Evolutionary conservation across 2,113 vertebrate genomes (phyloP).

Genomic region (Scortum barcoo): DNA sequence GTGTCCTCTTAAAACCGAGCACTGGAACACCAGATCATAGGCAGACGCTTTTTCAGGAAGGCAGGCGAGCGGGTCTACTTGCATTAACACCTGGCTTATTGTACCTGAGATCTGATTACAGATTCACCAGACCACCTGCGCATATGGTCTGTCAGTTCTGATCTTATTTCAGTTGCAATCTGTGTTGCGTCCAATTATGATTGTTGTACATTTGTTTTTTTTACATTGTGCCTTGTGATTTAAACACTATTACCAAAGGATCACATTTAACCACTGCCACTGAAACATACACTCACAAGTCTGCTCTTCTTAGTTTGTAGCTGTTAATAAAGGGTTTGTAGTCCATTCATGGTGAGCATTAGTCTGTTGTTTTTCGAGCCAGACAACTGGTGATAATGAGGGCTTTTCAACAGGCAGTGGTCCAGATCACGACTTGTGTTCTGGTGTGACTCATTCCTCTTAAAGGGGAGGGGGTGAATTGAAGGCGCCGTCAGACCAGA

Average conservation of each 20-base stretch:
- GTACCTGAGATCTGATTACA: constrained; percentile 20
- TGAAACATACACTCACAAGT: not conserved
- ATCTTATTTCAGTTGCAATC: not conserved
- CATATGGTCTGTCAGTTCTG: not conserved
- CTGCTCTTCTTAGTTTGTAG: not conserved
- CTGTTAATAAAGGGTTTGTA: not conserved
- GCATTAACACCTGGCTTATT: constrained; percentile 3
- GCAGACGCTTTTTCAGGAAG: not conserved
- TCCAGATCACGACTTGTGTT: constrained; percentile 32
- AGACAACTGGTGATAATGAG: constrained; percentile 19
- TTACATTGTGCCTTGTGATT: not conserved
- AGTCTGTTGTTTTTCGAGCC: constrained; percentile 18
- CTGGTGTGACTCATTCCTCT: constrained; percentile 21
- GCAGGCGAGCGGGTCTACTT: not conserved
- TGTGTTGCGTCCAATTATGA: not conserved
- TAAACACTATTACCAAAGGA: not conserved
- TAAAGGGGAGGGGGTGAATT: constrained; percentile 4
- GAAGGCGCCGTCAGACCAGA: constrained; percentile 6
- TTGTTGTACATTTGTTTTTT: not conserved
- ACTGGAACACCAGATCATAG: constrained; percentile 8
- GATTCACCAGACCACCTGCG: constrained; percentile 11
- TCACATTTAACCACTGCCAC: no score
- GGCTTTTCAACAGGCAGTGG: constrained; percentile 8
- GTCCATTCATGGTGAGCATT: constrained; percentile 6
- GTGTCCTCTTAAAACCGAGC: constrained; percentile 2